Evolutionary conservation across 1,140 invertebrate genomes (phyloP), one percentile per base, ranked within the genome.

Genomic region (Gryon sp.): DNA sequence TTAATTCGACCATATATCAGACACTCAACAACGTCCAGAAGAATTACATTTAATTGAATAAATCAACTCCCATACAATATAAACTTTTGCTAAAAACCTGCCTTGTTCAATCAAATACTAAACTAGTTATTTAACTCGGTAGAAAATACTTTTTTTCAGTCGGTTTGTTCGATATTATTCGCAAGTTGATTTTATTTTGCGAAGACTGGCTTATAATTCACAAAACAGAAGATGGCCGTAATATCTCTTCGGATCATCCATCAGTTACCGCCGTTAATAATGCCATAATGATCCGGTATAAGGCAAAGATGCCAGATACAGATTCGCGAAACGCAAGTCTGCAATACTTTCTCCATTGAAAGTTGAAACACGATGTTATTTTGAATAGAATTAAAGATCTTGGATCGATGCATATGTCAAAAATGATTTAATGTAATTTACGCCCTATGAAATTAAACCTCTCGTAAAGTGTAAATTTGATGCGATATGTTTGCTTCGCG

Each of bases 341-440:
- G 52, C 18, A n/a, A 18, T 63, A 76, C 73, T 76, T 76, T 76
- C 73, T 69, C 73, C 65, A 63, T 69, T 69, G 48, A 69, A 69
- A 69, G 57, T 75, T 65, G 46, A 46, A 38, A 38, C 53, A 26
- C 53, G 70, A 62, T 9, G 60, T 65, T 74, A 53, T 43, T 62
- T 57, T 40, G 32, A 75, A 62, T 43, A 43, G 36, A 52, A 73
- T 65, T 59, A 65, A 53, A 65, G 69, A 73, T 73, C 53, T 22
- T 12, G 9, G 32, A 24, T 57, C 45, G 40, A 26, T 41, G 63
- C 41, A 26, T 50, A 22, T 48, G 48, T 68, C 72, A 63, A 76
- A 69, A 43, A 69, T 76, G 57, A 69, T 63, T 66, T 69, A 76
- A 59, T 30, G 40, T 57, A 69, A 62, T 63, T 66, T 48, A 18